Base-by-base conservation (phyloP, 2,113 vertebrate genomes). In the Myotis yumanensis region DNA sequence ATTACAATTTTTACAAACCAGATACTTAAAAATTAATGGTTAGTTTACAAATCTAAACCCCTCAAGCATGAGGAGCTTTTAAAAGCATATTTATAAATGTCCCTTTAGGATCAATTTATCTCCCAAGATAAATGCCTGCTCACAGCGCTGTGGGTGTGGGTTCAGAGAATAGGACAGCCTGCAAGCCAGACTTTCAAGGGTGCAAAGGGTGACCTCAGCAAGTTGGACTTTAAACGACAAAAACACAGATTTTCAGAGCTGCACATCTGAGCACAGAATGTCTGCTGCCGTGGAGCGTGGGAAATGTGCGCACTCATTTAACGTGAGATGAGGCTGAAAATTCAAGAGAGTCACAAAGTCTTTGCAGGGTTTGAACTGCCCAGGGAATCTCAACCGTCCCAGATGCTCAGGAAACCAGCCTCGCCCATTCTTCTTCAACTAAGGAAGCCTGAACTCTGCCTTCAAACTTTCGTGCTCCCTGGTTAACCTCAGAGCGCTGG, bases 11-110 rank as follows among this genome's bases (percentile, higher is more conserved):
- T 87, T 37, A 51, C 66, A 91, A 64, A 86, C 9, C 18, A 75
- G 77, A 83, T 40, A 75, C 32, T 80, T 85, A 59, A 86, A 90
- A 52, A 71, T 83, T 83, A 86, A 95, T 85, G 69, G 75, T 76
- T 40, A 85, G 37, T 83, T 93, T 91, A 62, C n/a, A 94, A 87
- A 79, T 48, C 35, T 52, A 64, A 68, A 71, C 22, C 32, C 25
- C 23, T 81, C 48, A 28, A 48, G 48, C 40, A 22, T 1, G 7
- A 28, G 62, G n/a, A 59, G 40, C 28, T 91, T 89, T 89, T 37
- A 85, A 72, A 94, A 72, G 52, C 11, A n/a, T 15, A 54, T 37
- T 48, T 62, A 62, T 3, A 77, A 12, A 88, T 51, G 43, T 73
- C 14, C 32, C 43, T 89, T 72, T 64, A 37, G 5, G 43, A 91